phyloP scores from a whole-genome alignment of 2,797 vertebrate species.

The Poeciliopsis gracilis region DNA sequence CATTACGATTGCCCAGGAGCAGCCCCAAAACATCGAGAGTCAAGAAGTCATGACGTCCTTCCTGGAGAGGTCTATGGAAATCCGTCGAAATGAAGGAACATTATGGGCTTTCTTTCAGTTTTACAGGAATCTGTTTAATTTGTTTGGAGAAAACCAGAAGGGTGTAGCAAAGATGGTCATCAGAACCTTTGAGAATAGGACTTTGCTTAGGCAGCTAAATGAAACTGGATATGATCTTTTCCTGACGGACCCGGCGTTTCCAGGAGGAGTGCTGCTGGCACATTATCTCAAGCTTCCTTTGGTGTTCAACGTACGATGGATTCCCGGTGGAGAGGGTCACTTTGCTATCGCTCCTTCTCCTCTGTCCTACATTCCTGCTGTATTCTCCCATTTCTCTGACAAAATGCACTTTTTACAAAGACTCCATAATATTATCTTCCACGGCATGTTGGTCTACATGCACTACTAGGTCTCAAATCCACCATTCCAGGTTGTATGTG shows the following conservation, averaged over 20 bases:
- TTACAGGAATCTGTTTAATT: constrained; percentile 46
- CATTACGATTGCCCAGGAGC: constrained; percentile 54
- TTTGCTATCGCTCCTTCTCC: constrained; percentile 67
- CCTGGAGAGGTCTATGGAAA: constrained; percentile 51
- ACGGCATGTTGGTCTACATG: constrained; percentile 51
- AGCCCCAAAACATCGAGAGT: constrained; percentile 52
- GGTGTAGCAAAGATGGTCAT: constrained; percentile 18
- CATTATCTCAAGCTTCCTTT: constrained; percentile 66
- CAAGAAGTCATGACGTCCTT: constrained; percentile 44
- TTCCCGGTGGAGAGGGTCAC: constrained; percentile 60
- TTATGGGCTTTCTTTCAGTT: constrained; percentile 42
- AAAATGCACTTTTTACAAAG: constrained; percentile 67
- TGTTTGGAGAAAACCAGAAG: constrained; percentile 16
- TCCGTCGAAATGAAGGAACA: constrained; percentile 20
- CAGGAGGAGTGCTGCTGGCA: constrained; percentile 51
- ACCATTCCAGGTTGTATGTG: constrained; percentile 48
- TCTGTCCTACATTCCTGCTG: constrained; percentile 61
- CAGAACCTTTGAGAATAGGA: constrained; percentile 62
- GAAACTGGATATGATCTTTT: constrained; percentile 58
- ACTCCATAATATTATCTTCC: constrained; percentile 46
- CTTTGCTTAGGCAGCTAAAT: constrained; percentile 49
- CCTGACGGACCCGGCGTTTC: constrained; percentile 66
- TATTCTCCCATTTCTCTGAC: constrained; percentile 45
- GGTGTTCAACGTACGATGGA: constrained; percentile 65
- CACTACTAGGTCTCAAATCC: constrained; percentile 40